phyloP scores from a whole-genome alignment of 2,113 vertebrate species.

The Porphyrio hochstetteri region DNA sequence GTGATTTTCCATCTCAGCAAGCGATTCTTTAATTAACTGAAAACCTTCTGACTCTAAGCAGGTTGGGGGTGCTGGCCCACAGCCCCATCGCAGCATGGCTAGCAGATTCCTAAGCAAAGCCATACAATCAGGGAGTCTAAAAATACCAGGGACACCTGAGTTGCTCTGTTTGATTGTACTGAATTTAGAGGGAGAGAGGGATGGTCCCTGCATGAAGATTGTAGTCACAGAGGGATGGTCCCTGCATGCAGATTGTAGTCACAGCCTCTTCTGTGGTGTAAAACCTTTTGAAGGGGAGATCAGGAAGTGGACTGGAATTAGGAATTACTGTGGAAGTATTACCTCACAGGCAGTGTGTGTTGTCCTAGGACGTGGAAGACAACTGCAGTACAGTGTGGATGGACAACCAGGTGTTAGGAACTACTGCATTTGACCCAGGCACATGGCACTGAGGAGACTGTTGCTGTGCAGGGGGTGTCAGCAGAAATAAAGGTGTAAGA shows the following conservation, averaged over 20 bases:
- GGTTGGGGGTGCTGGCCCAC: not conserved
- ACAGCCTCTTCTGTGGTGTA: not conserved
- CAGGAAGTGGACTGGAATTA: not conserved
- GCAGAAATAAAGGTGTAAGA: not conserved
- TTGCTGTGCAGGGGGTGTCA: not conserved
- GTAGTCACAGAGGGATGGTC: not conserved
- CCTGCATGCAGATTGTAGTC: not conserved
- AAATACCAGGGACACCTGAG: not conserved
- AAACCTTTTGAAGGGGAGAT: not conserved
- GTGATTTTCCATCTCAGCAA: slow-evolving; percentile 25
- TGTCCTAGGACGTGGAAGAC: not conserved
- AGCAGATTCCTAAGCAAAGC: not conserved
- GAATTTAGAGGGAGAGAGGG: not conserved
- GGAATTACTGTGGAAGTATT: not conserved
- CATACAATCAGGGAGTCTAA: not conserved
- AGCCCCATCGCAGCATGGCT: not conserved
- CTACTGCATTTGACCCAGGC: not conserved
- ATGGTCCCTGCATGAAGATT: not conserved
- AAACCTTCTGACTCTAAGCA: not conserved
- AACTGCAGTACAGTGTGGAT: not conserved
- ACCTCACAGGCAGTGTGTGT: not conserved
- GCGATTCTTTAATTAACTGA: not conserved
- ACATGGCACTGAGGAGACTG: not conserved
- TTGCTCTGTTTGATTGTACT: not conserved
- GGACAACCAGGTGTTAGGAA: not conserved